Evolutionary conservation across 1,140 invertebrate genomes (phyloP).

Genomic region (Gerris buenoi): DNA sequence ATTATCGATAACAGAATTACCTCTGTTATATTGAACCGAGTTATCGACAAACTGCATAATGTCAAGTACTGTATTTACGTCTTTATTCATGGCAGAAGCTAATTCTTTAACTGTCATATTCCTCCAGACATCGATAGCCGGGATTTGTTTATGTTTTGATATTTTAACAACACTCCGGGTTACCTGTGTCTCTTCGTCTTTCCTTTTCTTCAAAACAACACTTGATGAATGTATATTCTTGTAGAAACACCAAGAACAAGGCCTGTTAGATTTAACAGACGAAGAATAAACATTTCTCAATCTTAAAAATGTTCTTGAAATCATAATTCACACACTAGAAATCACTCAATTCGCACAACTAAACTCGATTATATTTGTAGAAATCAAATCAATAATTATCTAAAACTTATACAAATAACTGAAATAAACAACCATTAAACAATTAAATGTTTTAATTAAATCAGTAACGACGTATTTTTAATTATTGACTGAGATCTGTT

Average conservation of each 20-base stretch:
- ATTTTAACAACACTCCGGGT: constrained; percentile 1
- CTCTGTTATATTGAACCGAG: constrained; percentile 35
- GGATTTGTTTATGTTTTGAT: constrained; percentile 24
- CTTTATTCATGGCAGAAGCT: constrained; percentile 35
- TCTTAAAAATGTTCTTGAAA: too few relatives aligned
- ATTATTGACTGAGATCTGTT: too few relatives aligned
- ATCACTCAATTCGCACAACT: too few relatives aligned
- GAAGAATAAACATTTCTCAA: too few relatives aligned
- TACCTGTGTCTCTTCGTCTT: constrained; percentile 15
- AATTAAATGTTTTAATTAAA: too few relatives aligned
- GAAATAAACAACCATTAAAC: too few relatives aligned
- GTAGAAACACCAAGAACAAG: constrained; percentile 1
- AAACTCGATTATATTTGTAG: too few relatives aligned
- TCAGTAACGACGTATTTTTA: too few relatives aligned
- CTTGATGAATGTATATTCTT: constrained; percentile 15
- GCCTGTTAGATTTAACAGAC: constrained; percentile 1
- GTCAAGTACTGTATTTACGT: constrained; percentile 49
- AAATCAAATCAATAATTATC: too few relatives aligned
- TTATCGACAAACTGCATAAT: constrained; percentile 47
- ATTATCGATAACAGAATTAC: constrained; percentile 34
- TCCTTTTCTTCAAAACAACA: constrained; percentile 18
- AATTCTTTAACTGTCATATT: constrained; percentile 63
- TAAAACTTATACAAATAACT: too few relatives aligned
- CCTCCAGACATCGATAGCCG: constrained; percentile 51
- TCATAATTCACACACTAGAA: too few relatives aligned